Percentiles rank a stretch among this genome's conserved stretches.
phyloP scores from a whole-genome alignment of 2,888 invertebrate genomes.

The Lasioglossum figueresi region DNA sequence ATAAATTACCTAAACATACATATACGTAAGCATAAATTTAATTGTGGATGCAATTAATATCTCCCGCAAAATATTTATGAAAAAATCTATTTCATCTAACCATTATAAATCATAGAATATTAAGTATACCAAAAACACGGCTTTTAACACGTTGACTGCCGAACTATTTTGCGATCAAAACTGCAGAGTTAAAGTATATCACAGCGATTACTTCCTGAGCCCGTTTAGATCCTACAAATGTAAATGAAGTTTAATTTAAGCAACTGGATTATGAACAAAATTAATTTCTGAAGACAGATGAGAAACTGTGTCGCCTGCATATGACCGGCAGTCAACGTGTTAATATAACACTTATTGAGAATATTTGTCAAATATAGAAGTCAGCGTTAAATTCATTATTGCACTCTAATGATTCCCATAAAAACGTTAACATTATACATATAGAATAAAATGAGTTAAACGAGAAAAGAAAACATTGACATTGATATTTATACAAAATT shows the following conservation, averaged over 20 bases:
- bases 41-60: neutral
- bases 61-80: constrained; percentile 1
- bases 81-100: constrained; percentile 4
- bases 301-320: neutral
- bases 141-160: neutral
- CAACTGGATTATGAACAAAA: neutral
- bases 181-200: too few species aligned
- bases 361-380: constrained; percentile 21
- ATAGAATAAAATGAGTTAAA: neutral
- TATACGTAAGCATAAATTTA: neutral
- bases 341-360: constrained; percentile 22
- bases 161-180: too few species aligned
- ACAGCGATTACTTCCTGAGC: too few species aligned
- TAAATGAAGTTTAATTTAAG: neutral
- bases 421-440: constrained; percentile 12
- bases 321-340: neutral
- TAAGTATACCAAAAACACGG: neutral
- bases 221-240: too few species aligned
- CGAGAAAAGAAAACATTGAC: constrained; percentile 6
- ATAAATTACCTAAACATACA: constrained; percentile 5
- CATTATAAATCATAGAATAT: constrained; percentile 19
- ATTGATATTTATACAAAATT: constrained; percentile 43
- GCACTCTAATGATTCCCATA: constrained; percentile 18
- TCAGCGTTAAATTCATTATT: constrained; percentile 34
- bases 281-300: neutral